Percentiles rank a stretch among this genome's conserved stretches.
phyloP scores from a whole-genome alignment of 2,797 vertebrate genomes.

The Scomberomorus guttatus region DNA sequence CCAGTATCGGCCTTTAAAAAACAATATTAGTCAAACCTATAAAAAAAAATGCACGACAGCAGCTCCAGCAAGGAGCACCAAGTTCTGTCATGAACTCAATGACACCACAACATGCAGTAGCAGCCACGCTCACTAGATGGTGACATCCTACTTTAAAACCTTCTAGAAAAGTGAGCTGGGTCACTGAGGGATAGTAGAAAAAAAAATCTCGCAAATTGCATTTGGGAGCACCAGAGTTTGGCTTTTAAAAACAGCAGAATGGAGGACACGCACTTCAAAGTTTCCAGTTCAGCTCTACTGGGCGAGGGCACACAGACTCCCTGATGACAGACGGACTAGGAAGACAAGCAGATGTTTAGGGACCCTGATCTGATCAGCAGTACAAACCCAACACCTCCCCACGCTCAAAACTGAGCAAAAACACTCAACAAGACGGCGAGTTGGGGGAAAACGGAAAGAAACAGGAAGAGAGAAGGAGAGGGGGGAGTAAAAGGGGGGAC shows the following conservation, averaged over 20 bases:
- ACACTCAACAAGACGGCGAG: slow-evolving; percentile 14
- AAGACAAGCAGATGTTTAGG: slow-evolving; percentile 81
- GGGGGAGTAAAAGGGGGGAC: slow-evolving; percentile 18
- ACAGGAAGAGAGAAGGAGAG: neutral
- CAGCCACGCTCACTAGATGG: slow-evolving; percentile 71
- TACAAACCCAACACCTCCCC: slow-evolving; percentile 47
- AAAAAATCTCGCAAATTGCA: slow-evolving; percentile 69
- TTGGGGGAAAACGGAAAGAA: neutral
- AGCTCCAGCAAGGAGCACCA: slow-evolving; percentile 72
- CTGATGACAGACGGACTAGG: slow-evolving; percentile 73
- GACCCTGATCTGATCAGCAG: slow-evolving; percentile 67
- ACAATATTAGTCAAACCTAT: slow-evolving; percentile 47
- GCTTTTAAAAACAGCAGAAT: slow-evolving; percentile 72
- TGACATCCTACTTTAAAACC: slow-evolving; percentile 44
- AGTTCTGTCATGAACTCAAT: slow-evolving; percentile 80
- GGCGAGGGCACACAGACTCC: slow-evolving; percentile 55
- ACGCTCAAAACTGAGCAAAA: slow-evolving; percentile 38
- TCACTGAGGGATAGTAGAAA: slow-evolving; percentile 24
- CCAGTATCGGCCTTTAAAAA: slow-evolving; percentile 24
- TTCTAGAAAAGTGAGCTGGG: slow-evolving; percentile 46
- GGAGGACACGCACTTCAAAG: slow-evolving; percentile 73
- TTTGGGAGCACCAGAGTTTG: slow-evolving; percentile 58
- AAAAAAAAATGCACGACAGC: slow-evolving; percentile 63
- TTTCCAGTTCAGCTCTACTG: slow-evolving; percentile 74
- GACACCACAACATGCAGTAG: slow-evolving; percentile 72